Base-by-base conservation (phyloP, 2,888 invertebrate species). In the Ennomos erosarius region DNA sequence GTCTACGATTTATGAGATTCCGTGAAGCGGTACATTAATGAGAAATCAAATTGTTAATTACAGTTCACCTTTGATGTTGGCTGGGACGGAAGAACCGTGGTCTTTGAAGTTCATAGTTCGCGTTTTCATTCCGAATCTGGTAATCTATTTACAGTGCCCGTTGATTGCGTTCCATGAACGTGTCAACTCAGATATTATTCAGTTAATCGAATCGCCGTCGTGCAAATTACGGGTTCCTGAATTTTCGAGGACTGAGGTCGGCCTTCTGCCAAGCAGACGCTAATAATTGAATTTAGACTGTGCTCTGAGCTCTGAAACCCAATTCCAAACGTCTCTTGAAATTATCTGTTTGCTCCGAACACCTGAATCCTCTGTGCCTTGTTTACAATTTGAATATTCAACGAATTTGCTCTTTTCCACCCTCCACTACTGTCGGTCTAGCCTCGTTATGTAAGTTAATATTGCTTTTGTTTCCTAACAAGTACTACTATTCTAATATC, bases 251-350 rank as follows among this genome's bases (percentile, higher is more conserved):
- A 68, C 62, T 65, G 56, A 58, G 63, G 65, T 64, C 63, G 64
- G 60, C 61, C 63, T 62, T 71, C 68, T 73, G 70, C 70, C 72
- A 75, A 75, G 73, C 68, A 72, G 71, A 68, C 70, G 68, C 69
- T 71, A 64, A 64, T 78, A 78, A 81, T 81, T 78, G 70, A 78
- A 79, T 80, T 76, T 75, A 67, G 65, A 66, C 66, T 69, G 67
- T 65, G 26, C 34, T 49, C 43, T 49, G 71, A 76, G 75, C 75
- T 75, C 66, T 62, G 61, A 64, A 62, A 67, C 66, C 69, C 62
- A 70, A 71, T 76, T 75, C 60, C 59, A 60, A 62, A 49, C 45
- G 62, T 62, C 55, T 70, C 59, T 62, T 71, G 65, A 70, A 75
- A 74, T 75, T 67, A 76, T 76, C 76, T 77, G 70, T 78, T 79